Conservation (phyloP, 2,113 vertebrate species). For the Arenaria interpres region DNA sequence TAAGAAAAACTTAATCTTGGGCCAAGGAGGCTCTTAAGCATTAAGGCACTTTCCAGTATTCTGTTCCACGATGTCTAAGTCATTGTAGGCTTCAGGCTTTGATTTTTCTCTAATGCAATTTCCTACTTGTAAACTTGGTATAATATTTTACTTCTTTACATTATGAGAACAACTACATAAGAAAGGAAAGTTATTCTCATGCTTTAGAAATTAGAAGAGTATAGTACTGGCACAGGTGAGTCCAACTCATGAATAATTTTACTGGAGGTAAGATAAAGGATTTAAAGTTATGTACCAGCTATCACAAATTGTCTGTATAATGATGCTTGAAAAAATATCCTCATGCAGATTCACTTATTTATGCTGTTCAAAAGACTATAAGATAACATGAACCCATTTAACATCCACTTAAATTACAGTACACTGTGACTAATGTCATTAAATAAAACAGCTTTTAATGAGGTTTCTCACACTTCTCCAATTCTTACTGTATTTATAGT, state of each 20-base stretch:
- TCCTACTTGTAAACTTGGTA: background rate
- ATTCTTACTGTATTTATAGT: background rate
- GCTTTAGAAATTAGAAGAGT: background rate
- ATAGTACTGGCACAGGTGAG: accelerated
- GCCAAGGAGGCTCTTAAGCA: background rate
- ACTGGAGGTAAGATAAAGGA: background rate
- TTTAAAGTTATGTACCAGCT: background rate
- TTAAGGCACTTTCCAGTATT: background rate
- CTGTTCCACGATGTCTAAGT: background rate
- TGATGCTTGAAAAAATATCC: background rate
- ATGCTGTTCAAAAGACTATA: background rate
- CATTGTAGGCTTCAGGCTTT: background rate
- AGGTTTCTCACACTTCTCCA: background rate
- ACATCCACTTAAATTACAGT: background rate
- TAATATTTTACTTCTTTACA: background rate
- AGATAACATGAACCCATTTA: background rate
- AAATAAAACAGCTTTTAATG: background rate
- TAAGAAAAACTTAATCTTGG: background rate
- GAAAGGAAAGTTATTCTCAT: background rate
- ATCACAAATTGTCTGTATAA: background rate
- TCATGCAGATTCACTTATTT: background rate
- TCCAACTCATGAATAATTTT: background rate
- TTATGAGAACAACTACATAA: background rate
- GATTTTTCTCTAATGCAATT: background rate
- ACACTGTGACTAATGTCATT: background rate